These are phyloP conservation scores for Hemaris fuciformis DNA, from an alignment of 2,888 invertebrate genomes.

Conservation along the genomic window DNA sequence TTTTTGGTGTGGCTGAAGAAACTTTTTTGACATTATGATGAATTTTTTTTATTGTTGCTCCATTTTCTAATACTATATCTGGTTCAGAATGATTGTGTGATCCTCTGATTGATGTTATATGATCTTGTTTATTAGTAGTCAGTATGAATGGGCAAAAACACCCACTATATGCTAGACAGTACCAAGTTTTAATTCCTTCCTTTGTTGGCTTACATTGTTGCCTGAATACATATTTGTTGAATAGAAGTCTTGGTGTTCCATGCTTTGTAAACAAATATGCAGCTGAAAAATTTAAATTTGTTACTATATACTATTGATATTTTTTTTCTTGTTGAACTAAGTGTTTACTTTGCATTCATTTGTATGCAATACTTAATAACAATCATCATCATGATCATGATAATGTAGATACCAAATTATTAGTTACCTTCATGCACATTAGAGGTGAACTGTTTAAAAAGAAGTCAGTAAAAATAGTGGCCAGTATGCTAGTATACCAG, in stretches of 20 bases:
- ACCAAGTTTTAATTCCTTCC: slow-evolving; percentile 45
- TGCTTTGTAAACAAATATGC: slow-evolving; percentile 41
- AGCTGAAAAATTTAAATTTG: slow-evolving; percentile 31
- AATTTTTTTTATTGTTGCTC: slow-evolving; percentile 26
- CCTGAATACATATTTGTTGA: slow-evolving; percentile 39
- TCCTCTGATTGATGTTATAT: slow-evolving; percentile 44
- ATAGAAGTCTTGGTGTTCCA: slow-evolving; percentile 43
- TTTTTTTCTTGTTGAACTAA: too few relatives aligned
- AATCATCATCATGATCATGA: too few relatives aligned
- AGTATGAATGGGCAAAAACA: slow-evolving; percentile 41
- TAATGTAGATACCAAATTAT: too few relatives aligned
- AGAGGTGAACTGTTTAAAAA: too few relatives aligned
- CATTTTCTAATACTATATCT: slow-evolving; percentile 34
- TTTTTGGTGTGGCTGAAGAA: neutral
- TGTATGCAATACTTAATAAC: too few relatives aligned
- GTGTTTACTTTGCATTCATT: too few relatives aligned
- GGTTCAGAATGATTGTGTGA: slow-evolving; percentile 44
- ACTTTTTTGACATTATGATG: too few relatives aligned
- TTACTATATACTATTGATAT: too few relatives aligned
- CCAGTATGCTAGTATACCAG: too few relatives aligned
- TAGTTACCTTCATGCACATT: too few relatives aligned
- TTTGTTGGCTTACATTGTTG: slow-evolving; percentile 41
- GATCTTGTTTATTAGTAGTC: slow-evolving; percentile 39
- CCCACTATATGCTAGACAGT: slow-evolving; percentile 47
- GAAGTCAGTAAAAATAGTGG: too few relatives aligned